Conservation (phyloP, 2,797 vertebrate genomes). For the Ciconia nigra region DNA sequence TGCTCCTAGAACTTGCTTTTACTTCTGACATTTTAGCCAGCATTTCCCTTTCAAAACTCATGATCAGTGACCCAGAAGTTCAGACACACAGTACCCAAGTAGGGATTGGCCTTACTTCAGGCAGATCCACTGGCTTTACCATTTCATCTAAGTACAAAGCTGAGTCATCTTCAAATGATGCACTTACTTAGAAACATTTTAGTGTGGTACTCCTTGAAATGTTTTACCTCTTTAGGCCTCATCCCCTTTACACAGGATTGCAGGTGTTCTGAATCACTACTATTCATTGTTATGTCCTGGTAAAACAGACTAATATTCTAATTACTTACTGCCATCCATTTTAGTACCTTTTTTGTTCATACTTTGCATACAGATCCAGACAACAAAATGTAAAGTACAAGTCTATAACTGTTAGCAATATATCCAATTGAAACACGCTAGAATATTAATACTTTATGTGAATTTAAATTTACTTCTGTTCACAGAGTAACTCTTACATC, state of each 20-base stretch:
- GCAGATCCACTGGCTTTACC: not conserved
- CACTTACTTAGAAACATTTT: not conserved
- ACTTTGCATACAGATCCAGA: not conserved
- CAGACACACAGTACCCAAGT: not conserved
- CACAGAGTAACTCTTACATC: not conserved
- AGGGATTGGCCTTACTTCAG: not conserved
- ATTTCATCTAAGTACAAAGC: not conserved
- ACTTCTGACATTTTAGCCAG: not conserved
- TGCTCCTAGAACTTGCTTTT: not conserved
- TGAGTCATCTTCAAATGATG: not conserved
- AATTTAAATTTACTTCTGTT: not conserved
- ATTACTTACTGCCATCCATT: not conserved
- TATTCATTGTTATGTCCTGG: not conserved
- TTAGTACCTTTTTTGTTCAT: not conserved
- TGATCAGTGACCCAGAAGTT: not conserved
- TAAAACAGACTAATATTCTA: not conserved
- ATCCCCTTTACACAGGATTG: not conserved
- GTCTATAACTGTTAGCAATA: not conserved
- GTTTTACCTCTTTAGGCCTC: not conserved
- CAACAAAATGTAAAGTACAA: not conserved
- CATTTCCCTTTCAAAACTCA: not conserved
- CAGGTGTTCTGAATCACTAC: not conserved
- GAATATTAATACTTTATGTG: not conserved
- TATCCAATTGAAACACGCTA: not conserved
- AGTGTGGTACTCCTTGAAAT: not conserved